Evolutionary conservation across 2,797 vertebrate species (phyloP).

Genomic region (Rhynchotus rufescens): DNA sequence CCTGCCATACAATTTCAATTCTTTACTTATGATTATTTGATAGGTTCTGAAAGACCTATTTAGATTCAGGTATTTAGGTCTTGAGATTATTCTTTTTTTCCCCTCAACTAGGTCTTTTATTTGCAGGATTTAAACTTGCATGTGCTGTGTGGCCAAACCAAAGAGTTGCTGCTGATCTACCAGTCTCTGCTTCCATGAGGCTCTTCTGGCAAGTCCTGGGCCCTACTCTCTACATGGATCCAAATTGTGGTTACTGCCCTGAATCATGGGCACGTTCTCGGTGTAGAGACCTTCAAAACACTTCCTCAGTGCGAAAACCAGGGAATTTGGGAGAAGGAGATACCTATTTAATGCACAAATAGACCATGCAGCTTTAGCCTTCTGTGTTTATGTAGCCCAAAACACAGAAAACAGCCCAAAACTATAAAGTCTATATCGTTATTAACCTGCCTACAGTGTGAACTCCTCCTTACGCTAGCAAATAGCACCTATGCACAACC

Average conservation of each 20-base stretch:
- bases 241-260: not conserved
- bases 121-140: not conserved
- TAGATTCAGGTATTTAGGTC: not conserved
- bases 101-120: not conserved
- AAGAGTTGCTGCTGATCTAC: not conserved
- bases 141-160: not conserved
- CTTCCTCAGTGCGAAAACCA: not conserved
- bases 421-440: not conserved
- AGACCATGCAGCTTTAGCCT: not conserved
- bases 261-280: not conserved
- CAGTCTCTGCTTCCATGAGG: not conserved
- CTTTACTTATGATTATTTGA: not conserved
- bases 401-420: not conserved
- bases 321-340: not conserved
- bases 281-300: not conserved
- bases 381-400: not conserved
- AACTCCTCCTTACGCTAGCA: not conserved
- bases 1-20: not conserved
- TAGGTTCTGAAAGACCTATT: not conserved
- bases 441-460: not conserved
- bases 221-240: not conserved
- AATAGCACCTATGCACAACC: not conserved
- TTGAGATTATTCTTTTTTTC: not conserved
- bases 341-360: not conserved
- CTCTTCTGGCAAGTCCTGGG: not conserved